Base-by-base conservation (phyloP, 2,113 vertebrate species). In the Tichodroma muraria region DNA sequence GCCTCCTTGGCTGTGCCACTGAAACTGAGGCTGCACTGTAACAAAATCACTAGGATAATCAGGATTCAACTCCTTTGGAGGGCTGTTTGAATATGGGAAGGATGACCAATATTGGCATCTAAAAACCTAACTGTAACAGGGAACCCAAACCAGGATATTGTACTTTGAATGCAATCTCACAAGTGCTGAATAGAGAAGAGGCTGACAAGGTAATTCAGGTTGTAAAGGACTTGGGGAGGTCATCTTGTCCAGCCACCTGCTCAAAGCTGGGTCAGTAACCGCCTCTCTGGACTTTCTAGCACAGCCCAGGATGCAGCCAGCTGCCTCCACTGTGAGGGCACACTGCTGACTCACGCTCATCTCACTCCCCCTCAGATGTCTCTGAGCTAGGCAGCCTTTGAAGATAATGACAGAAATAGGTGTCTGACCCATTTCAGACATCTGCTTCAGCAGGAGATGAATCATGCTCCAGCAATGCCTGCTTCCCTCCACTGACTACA, bases 371-470 rank as follows among this genome's bases (percentile, higher is more conserved):
- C 35, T 65, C 23, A 66, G 77, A 63, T 22, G 27, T 28, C 68
- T 75, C 72, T 68, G 47, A 95, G 44, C 35, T 6, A 84, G 64
- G 47, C 64, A 89, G 37, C 44, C 77, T 95, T 77, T 90, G 77
- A 79, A 94, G 85, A 90, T 38, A 89, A 50, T 13, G 47, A 59
- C 80, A 78, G 72, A 94, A 96, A 84, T 30, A 80, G 52, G 56
- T 71, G 56, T 45, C 69, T 92, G 84, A 92, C 84, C 89, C 61
- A 60, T 81, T 91, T 95, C 69, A 89, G 89, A 59, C 69, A 73
- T 53, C 80, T 83, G 6, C 77, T 83, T 57, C 27, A 86, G 64
- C 42, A 86, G 33, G 47, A 76, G 84, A 63, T 84, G 91, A 90
- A 80, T 86, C 77, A 70, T 23, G 3, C 33, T 57, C 52, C 54